Percentiles rank a stretch among this genome's conserved stretches.
Conservation (phyloP, 2,113 vertebrate genomes). For the Nanorana parkeri region DNA sequence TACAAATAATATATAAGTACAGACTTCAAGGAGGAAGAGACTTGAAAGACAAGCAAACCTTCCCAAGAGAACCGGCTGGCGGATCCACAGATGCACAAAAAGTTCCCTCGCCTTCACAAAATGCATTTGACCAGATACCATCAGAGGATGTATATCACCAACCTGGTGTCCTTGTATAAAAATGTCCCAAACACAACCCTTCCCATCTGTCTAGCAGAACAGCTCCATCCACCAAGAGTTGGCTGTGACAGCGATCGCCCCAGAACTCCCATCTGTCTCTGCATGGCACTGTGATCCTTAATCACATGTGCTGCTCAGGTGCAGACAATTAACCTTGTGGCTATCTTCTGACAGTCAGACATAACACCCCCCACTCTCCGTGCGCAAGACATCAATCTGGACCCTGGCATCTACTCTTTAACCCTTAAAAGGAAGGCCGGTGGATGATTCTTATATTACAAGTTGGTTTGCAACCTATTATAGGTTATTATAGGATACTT, state of each 20-base stretch:
- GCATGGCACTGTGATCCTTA: conserved; percentile 24
- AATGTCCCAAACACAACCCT: neutral
- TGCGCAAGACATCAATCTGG: neutral
- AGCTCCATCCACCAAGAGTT: neutral
- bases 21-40: too few relatives aligned
- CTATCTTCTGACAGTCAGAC: conserved; percentile 33
- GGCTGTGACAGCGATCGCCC: neutral
- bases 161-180: conserved; percentile 19
- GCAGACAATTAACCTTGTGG: conserved; percentile 50
- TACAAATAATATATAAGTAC: too few relatives aligned
- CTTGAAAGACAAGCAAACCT: too few relatives aligned
- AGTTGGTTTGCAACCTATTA: neutral
- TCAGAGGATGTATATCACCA: conserved; percentile 18
- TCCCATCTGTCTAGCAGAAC: conserved; percentile 36
- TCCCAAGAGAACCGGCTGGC: neutral
- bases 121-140: conserved; percentile 16
- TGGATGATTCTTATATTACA: too few relatives aligned
- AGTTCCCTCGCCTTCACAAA: too few relatives aligned
- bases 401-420: neutral
- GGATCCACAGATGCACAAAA: neutral
- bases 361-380: neutral
- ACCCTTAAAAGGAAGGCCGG: neutral
- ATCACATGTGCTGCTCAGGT: conserved; percentile 45
- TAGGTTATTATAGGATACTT: too few relatives aligned
- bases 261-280: conserved; percentile 36